Evolutionary conservation across 2,113 vertebrate genomes (phyloP).

Genomic region (Laticauda colubrina): DNA sequence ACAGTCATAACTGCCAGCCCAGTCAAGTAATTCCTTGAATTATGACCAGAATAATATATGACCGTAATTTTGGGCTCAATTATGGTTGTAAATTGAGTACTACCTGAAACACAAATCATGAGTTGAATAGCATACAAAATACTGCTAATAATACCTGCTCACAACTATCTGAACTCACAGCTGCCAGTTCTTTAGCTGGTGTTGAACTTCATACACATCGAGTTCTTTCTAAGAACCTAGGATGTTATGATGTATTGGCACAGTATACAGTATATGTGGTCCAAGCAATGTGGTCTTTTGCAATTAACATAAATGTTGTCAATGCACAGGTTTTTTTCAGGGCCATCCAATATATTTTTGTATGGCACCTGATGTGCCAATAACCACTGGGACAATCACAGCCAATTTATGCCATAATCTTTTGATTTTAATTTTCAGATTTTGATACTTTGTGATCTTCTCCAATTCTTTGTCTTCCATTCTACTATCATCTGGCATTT

Average conservation of each 20-base stretch:
- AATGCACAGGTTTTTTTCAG: not conserved
- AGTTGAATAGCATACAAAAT: not conserved
- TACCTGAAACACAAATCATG: not conserved
- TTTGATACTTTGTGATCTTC: not conserved
- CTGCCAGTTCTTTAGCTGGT: not conserved
- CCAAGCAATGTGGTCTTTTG: not conserved
- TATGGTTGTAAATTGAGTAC: not conserved
- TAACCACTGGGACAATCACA: not conserved
- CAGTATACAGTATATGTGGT: not conserved
- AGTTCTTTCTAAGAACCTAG: not conserved
- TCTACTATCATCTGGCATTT: not conserved
- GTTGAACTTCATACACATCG: not conserved
- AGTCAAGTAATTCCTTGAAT: not conserved
- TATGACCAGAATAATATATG: not conserved
- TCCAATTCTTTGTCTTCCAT: not conserved
- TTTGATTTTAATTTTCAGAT: not conserved
- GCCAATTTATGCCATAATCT: not conserved
- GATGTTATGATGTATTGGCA: not conserved
- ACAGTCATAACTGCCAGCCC: not conserved
- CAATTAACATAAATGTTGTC: not conserved
- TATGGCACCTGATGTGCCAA: not conserved
- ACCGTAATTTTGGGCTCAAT: not conserved
- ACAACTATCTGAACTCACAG: not conserved
- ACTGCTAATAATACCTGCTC: not conserved
- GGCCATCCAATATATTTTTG: not conserved